These are phyloP conservation scores for Urocitellus parryii DNA, from an alignment of 2,113 vertebrate species.

Conservation along the genomic window DNA sequence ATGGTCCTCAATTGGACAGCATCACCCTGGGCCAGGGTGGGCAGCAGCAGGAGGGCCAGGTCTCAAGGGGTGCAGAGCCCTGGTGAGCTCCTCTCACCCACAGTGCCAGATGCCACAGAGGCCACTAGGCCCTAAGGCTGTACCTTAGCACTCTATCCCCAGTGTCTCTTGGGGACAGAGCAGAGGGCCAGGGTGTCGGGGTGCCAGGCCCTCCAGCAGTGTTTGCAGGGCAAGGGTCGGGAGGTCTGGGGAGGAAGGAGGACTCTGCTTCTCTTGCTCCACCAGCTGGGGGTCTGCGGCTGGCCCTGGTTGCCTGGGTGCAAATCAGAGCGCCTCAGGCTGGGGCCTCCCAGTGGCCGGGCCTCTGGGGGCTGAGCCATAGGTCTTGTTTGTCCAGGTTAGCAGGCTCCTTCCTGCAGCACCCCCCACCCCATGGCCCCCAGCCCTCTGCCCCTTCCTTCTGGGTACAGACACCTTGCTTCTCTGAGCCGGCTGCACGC, in stretches of 20 bases:
- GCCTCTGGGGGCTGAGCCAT: not conserved
- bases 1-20: not conserved
- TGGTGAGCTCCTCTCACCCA: not conserved
- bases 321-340: not conserved
- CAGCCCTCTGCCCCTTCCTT: conserved; percentile 42
- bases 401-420: not conserved
- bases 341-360: fast-evolving
- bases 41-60: not conserved
- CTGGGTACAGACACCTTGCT: not conserved
- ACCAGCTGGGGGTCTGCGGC: too few species aligned
- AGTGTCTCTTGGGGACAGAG: not conserved
- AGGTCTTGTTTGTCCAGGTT: not conserved
- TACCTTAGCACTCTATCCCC: too few species aligned
- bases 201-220: not conserved
- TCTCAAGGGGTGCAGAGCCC: not conserved
- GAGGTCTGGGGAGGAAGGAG: not conserved
- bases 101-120: too few species aligned
- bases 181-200: not conserved
- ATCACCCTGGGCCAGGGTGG: not conserved
- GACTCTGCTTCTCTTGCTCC: too few species aligned
- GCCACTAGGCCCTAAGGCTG: too few species aligned
- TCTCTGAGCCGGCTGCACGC: not conserved
- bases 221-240: not conserved
- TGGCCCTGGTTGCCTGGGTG: not conserved
- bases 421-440: not conserved